phyloP scores from a whole-genome alignment of 2,888 invertebrate genomes.

The Biston stratarius region DNA sequence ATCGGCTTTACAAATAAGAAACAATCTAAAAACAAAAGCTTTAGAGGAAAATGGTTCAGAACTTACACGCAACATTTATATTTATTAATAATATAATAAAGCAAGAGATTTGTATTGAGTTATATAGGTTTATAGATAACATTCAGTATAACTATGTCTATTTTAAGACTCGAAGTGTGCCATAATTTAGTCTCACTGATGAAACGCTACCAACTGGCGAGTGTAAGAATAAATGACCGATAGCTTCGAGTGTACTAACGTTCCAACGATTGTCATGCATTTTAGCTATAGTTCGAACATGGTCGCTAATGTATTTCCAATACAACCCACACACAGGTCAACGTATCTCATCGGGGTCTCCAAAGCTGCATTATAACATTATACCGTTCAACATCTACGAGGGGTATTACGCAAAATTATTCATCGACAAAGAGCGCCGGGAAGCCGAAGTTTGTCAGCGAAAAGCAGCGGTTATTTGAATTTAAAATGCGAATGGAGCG shows the following conservation, averaged over 20 bases:
- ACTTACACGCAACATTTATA: slow-evolving; percentile 23
- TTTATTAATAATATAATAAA: slow-evolving; percentile 1
- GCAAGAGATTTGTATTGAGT: slow-evolving; percentile 1
- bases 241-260: neutral
- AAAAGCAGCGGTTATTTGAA: slow-evolving; percentile 66
- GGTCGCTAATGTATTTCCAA: slow-evolving; percentile 33
- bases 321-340: slow-evolving; percentile 43
- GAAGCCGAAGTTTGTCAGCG: slow-evolving; percentile 54
- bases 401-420: slow-evolving; percentile 62
- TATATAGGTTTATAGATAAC: neutral
- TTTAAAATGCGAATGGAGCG: slow-evolving; percentile 66
- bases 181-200: slow-evolving; percentile 11
- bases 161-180: slow-evolving; percentile 8
- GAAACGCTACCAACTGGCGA: slow-evolving; percentile 28
- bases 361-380: slow-evolving; percentile 46
- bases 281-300: slow-evolving; percentile 29
- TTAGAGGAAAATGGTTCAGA: slow-evolving; percentile 16
- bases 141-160: neutral
- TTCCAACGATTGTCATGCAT: slow-evolving; percentile 4
- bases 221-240: slow-evolving; percentile 43
- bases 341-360: slow-evolving; percentile 54
- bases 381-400: slow-evolving; percentile 45
- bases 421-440: slow-evolving; percentile 54
- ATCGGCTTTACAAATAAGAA: slow-evolving; percentile 39
- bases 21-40: slow-evolving; percentile 34